These are phyloP conservation scores for Cinclus cinclus DNA, from an alignment of 2,113 vertebrate species.

Conservation along the genomic window DNA sequence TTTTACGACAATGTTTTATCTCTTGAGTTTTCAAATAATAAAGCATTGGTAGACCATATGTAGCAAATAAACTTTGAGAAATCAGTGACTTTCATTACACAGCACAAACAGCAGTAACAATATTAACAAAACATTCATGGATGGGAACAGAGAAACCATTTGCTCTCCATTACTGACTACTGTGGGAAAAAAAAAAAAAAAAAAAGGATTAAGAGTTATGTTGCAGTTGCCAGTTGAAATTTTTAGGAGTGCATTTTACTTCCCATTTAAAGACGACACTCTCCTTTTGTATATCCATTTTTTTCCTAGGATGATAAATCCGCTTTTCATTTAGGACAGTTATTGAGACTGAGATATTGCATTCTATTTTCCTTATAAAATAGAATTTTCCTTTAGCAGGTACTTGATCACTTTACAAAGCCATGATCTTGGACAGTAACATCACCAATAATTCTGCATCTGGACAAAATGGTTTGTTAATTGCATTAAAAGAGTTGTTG, in stretches of 20 bases:
- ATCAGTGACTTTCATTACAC: neutral
- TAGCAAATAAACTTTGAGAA: neutral
- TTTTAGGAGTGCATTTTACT: neutral
- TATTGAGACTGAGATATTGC: neutral
- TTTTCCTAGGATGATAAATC: neutral
- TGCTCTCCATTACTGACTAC: neutral
- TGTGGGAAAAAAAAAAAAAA: neutral
- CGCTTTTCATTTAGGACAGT: neutral
- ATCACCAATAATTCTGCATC: neutral
- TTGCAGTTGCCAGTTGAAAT: neutral
- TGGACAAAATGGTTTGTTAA: neutral
- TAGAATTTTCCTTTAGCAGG: neutral
- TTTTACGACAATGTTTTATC: neutral
- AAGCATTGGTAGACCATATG: fast-evolving
- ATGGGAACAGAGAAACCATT: neutral
- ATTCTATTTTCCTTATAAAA: neutral
- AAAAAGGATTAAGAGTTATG: neutral
- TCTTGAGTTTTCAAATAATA: neutral
- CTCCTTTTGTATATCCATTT: neutral
- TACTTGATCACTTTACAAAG: neutral
- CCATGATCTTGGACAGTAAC: neutral
- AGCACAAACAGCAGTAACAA: neutral
- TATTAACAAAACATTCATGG: neutral
- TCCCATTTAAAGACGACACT: neutral
- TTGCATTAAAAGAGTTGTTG: neutral